Conservation (phyloP, 2,888 invertebrate species). For the Scaptomyza polygonia region DNA sequence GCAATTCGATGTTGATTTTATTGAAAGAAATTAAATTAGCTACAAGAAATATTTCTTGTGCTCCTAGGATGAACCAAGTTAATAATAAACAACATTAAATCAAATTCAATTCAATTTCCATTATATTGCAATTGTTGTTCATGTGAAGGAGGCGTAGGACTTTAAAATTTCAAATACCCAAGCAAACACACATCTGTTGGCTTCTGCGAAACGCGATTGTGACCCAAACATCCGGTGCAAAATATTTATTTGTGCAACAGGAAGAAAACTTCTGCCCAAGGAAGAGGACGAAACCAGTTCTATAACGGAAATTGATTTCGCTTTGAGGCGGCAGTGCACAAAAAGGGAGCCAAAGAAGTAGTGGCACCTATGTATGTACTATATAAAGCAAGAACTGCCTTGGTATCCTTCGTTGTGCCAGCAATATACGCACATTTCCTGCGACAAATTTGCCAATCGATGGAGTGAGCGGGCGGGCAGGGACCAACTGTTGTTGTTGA, state of each 20-base stretch:
- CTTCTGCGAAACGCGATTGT: constrained; percentile 57
- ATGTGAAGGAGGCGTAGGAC: constrained; percentile 15
- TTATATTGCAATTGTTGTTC: constrained; percentile 23
- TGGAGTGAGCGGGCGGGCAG: background rate
- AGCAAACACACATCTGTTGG: constrained; percentile 10
- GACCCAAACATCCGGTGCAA: constrained; percentile 75
- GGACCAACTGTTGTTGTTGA: constrained; percentile 32
- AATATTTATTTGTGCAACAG: constrained; percentile 79
- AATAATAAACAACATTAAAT: background rate
- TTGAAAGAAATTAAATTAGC: constrained; percentile 10
- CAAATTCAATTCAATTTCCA: constrained; percentile 24
- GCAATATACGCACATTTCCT: constrained; percentile 74
- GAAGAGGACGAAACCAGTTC: constrained; percentile 54
- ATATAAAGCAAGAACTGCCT: background rate
- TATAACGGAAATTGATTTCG: constrained; percentile 72
- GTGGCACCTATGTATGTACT: constrained; percentile 28
- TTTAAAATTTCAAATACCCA: constrained; percentile 31
- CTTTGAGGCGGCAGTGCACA: constrained; percentile 53
- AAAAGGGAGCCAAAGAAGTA: constrained; percentile 10
- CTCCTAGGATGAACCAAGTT: background rate
- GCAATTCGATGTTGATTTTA: background rate
- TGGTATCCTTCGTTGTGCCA: constrained; percentile 10
- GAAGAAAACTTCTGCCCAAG: constrained; percentile 67
- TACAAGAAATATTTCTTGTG: background rate
- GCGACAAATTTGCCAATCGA: constrained; percentile 74